Base-by-base conservation (phyloP, 2,888 invertebrate species). In the Cheilosia urbana region DNA sequence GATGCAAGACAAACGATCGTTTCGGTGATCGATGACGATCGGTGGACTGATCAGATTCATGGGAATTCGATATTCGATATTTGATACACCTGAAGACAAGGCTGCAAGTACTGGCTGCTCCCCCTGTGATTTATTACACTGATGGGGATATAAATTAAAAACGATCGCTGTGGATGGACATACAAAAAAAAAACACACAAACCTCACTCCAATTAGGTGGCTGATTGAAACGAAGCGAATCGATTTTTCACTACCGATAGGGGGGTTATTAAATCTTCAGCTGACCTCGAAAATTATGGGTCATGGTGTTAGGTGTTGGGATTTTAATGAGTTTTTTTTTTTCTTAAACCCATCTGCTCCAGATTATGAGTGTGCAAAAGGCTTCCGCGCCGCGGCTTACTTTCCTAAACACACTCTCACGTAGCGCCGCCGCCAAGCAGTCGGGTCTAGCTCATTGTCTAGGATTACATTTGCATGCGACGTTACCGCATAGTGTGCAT, bases 351-450 rank as follows among this genome's bases (percentile, higher is more conserved):
- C 73, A 73, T 76, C 60, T 84, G 69, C 53, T 79, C 76, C 27
- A 76, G 76, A 76, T 84, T n/a, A 79, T 58, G 60, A 7, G 24
- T 30, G 24, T 30, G n/a, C 45, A 45, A 9, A 40, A 75, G 60
- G 76, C 71, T 80, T 85, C 80, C 84, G 73, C 45, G 45, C 66
- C 71, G 71, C 21, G 45, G 72, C 57, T 79, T 66, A 71, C 42
- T 76, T 79, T 68, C 71, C 75, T 69, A 85, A 80, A 80, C 84
- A 63, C 80, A 85, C 53, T 76, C 76, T 85, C 80, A 80, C 71
- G 75, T 60, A 71, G 80, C 80, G 72, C 66, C 51, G 27, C 24
- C 27, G 51, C 13, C 62, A 60, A 5, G 51, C 15, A 55, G 62
- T 71, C 51, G 49, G 51, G 62, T 69, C 57, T 71, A 42, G 58